Evolutionary conservation across 53 echinoderm and acorn worm species (phyloP).

Genomic region (Hippasteria phrygiana): DNA sequence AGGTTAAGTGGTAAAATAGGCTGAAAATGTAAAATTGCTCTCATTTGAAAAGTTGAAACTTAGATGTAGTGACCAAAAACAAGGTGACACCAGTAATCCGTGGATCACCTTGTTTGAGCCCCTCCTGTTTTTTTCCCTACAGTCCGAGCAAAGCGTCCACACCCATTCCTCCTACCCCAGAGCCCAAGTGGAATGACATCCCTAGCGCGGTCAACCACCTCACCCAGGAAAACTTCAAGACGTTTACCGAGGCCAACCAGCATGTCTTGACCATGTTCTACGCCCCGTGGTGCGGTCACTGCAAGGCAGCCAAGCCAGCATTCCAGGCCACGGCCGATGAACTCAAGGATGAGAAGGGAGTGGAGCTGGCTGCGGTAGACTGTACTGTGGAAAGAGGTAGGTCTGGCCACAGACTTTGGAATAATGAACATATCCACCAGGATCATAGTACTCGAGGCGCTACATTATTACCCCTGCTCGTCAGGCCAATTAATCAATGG

Average conservation of each 20-base stretch:
- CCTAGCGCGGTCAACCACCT: conserved; percentile 90
- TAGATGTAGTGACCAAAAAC: too few species aligned
- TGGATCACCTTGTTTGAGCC: too few species aligned
- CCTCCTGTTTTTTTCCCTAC: too few species aligned
- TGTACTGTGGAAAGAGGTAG: conserved; percentile 89
- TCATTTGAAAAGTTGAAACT: too few species aligned
- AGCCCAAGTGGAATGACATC: conserved; percentile 88
- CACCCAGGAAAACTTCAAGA: conserved; percentile 71
- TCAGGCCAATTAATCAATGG: too few species aligned
- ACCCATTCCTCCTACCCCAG: conserved; percentile 78
- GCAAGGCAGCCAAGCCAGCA: conserved; percentile 89
- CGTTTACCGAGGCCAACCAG: conserved; percentile 68
- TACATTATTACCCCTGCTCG: too few species aligned
- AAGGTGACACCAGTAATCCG: too few species aligned
- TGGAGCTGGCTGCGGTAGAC: conserved; percentile 87
- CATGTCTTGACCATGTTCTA: conserved; percentile 95
- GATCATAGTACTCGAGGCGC: too few species aligned
- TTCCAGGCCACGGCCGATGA: conserved; percentile 82
- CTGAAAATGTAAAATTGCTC: too few species aligned
- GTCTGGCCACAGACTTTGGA: not conserved
- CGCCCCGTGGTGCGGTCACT: conserved; percentile 97
- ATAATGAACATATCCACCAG: too few species aligned
- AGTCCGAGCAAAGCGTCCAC: conserved; percentile 63
- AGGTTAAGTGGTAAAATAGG: too few species aligned
- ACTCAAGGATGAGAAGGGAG: conserved; percentile 62